phyloP scores from a whole-genome alignment of 1,140 invertebrate genomes.

The Semibalanus balanoides region DNA sequence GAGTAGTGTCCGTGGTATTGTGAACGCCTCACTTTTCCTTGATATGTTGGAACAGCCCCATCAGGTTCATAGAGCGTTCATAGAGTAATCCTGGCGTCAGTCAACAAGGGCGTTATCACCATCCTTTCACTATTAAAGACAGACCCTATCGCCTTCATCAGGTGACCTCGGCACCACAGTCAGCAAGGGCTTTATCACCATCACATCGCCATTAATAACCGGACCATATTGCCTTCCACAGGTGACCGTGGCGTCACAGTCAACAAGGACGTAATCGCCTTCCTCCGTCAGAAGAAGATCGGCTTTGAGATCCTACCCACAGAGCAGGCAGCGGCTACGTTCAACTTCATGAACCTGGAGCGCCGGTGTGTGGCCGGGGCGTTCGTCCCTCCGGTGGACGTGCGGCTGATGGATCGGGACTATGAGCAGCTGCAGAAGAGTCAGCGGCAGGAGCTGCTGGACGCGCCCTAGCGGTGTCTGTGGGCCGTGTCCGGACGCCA shows the following conservation, averaged over 20 bases:
- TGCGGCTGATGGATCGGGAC: not conserved
- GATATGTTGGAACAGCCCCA: too few relatives aligned
- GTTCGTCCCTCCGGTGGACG: slow-evolving; percentile 48
- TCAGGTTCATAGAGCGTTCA: too few relatives aligned
- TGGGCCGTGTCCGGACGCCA: too few relatives aligned
- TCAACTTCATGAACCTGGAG: slow-evolving; percentile 68
- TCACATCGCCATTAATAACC: too few relatives aligned
- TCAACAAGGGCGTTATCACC: too few relatives aligned
- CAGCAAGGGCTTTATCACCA: too few relatives aligned
- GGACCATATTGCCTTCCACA: not conserved
- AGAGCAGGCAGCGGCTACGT: slow-evolving; percentile 58
- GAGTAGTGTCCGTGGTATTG: too few relatives aligned
- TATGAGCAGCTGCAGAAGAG: not conserved
- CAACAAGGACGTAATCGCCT: slow-evolving; percentile 32
- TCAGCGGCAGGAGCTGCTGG: not conserved
- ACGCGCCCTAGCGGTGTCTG: not conserved
- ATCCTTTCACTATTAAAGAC: too few relatives aligned
- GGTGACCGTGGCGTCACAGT: not conserved
- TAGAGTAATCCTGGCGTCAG: too few relatives aligned
- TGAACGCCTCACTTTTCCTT: too few relatives aligned
- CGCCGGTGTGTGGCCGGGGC: slow-evolving; percentile 55
- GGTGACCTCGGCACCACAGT: too few relatives aligned
- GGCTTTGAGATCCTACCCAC: slow-evolving; percentile 56
- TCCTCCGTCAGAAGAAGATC: slow-evolving; percentile 41
- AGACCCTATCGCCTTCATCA: too few relatives aligned